Base-by-base conservation (phyloP, 2,113 vertebrate species). In the Microtus oregoni region DNA sequence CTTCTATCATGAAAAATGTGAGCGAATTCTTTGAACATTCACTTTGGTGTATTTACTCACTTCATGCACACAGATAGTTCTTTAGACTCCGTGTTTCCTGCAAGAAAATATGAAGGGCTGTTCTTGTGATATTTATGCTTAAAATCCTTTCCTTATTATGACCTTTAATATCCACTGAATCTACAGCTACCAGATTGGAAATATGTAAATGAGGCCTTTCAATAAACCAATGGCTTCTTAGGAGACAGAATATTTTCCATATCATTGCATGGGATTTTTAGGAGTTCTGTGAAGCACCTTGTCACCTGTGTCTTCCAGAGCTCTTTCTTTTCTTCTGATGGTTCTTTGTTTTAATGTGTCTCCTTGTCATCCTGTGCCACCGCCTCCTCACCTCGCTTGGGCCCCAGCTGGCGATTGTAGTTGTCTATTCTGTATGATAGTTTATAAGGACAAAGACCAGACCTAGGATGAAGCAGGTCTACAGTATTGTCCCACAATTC, bases 131-230 rank as follows among this genome's bases (percentile, higher is more conserved):
- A 97, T 97, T 97, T 96, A 94, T 92, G 77, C 70, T 92, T 95
- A 93, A 98, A 97, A 97, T 96, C 86, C 94, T 91, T 94, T 95
- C 95, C 95, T 92, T 94, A 92, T 76, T 95, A 68, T 96, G 96
- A 97, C 97, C 97, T 98, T 97, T 97, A 87, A 82, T 94, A 96
- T 63, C 90, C 82, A 94, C 65, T 86, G 89, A 95, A 73, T 87
- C 70, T 94, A n/a, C 76, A 70, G 55, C 73, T n/a, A 50, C 94
- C 95, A 97, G 96, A 97, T 95, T 97, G 94, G 95, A 96, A 96
- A 96, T 94, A 98, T 98, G 97, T 75, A 97, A 98, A 98, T 97
- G 95, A 97, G 96, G 91, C 97, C 97, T 98, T 98, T 98, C 86
- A 41, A 82, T 89, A 93, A 96, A 97, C 72, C 72, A 89, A 32